A percentile compares a stretch with the other conserved stretches of the same genome.
These are phyloP conservation scores for Drosophila neonasuta DNA, from an alignment of 2,888 invertebrate species.

Conservation along the genomic window DNA sequence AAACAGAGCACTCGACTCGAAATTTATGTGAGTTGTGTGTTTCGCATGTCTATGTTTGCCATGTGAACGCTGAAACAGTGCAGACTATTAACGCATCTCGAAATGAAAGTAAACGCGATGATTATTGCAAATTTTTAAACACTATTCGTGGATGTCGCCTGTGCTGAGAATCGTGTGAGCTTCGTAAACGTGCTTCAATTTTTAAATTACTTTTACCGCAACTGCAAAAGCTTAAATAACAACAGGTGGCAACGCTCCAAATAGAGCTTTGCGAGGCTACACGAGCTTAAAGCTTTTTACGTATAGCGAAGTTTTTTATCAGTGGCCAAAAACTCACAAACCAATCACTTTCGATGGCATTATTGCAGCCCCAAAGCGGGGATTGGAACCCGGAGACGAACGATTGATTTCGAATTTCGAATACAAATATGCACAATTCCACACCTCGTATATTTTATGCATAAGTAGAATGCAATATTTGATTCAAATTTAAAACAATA, in stretches of 20 bases:
- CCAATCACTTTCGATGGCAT: too few species aligned
- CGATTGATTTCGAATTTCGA: too few species aligned
- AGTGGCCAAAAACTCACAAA: too few species aligned
- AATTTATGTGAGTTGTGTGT: slow-evolving; percentile 70
- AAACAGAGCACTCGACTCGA: slow-evolving; percentile 42
- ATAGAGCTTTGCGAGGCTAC: slow-evolving; percentile 12
- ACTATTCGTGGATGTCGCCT: slow-evolving; percentile 30
- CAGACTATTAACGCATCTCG: slow-evolving; percentile 65
- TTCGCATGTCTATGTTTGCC: slow-evolving; percentile 39
- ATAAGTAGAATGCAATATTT: slow-evolving; percentile 9
- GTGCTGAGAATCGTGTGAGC: slow-evolving; percentile 60
- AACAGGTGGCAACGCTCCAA: slow-evolving; percentile 47
- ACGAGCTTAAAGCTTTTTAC: slow-evolving; percentile 8
- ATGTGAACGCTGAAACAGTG: slow-evolving; percentile 40
- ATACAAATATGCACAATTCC: too few species aligned
- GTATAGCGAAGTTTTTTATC: too few species aligned
- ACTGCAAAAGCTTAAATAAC: slow-evolving; percentile 22
- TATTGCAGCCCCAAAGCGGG: too few species aligned
- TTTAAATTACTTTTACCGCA: slow-evolving; percentile 60
- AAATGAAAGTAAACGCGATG: slow-evolving; percentile 70
- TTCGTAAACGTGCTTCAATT: slow-evolving; percentile 63
- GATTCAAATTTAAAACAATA: too few species aligned
- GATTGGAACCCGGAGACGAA: too few species aligned
- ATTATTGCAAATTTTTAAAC: slow-evolving; percentile 48
- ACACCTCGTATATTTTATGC: slow-evolving; percentile 32